Base-by-base conservation (phyloP, 2,113 vertebrate genomes). In the Dolichotis patagonum region DNA sequence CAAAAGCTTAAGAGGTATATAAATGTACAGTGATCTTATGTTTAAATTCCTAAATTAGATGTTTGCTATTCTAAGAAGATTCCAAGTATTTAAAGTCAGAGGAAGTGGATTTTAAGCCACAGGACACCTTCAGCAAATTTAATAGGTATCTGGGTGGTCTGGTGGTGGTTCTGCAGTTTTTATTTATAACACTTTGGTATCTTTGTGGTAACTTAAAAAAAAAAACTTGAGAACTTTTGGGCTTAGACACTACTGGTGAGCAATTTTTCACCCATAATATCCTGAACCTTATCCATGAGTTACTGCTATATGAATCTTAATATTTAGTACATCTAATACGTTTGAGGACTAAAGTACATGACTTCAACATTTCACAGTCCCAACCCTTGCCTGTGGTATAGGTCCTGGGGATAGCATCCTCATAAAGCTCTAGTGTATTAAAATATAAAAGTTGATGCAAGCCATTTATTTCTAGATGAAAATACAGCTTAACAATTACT, bases 1-100 rank as follows among this genome's bases (percentile, higher is more conserved):
- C 35, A 69, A 69, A 69, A 69, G 67, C 67, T 69, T 69, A 69
- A 62, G 28, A 62, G 60, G 60, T 69, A 69, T 32, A 77, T 30
- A 88, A 78, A 6, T 88, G 75, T 65, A 28, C 35, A 93, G 83
- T 20, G 10, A 62, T 8, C 49, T 90, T 90, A 58, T 77, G 49
- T 90, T 92, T 96, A 63, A 90, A 88, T 78, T 94, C 65, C 73
- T 92, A 89, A 95, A 69, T 26, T 93, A 65, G 20, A 88, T 87
- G 32, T 73, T 77, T 86, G 85, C 28, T 77, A 85, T 90, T 95
- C 56, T 32, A 90, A 90, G 35, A 95, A 12, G 78, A 96, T 95
- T 94, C 35, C 69, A 92, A 94, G 41, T 41, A 94, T 52, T 95
- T 95, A 88, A 96, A 96, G 85, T 60, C 41, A 41, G 63, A 97